Percentiles rank a stretch among this genome's conserved stretches.
Conservation (phyloP, 64 coral and sea anemone species). For the Pachyseris speciosa region DNA sequence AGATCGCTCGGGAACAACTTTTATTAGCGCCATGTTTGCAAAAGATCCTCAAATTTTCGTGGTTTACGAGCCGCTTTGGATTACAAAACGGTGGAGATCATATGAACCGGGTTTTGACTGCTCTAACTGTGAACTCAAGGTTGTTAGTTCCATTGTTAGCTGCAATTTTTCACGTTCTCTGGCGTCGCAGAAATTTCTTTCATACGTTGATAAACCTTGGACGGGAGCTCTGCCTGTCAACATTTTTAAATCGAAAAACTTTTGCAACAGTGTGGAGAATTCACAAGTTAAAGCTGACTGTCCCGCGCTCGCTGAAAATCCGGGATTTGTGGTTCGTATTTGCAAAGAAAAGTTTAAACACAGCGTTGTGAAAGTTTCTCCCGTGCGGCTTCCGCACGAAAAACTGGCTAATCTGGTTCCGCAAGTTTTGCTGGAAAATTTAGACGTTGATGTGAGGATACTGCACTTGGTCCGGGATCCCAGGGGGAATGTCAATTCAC, state of each 20-base stretch:
- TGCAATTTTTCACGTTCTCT: slow-evolving; percentile 35
- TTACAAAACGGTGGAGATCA: neutral
- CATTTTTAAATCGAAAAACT: slow-evolving; percentile 23
- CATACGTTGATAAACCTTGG: neutral
- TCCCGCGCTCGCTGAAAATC: neutral
- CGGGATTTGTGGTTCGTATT: slow-evolving; percentile 6
- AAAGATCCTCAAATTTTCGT: slow-evolving; percentile 57
- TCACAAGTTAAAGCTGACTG: neutral
- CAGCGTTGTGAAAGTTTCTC: slow-evolving; percentile 50
- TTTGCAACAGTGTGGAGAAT: neutral
- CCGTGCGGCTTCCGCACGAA: neutral
- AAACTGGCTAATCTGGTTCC: slow-evolving; percentile 36
- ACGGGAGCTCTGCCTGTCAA: neutral
- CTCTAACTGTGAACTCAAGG: neutral
- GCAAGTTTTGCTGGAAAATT: slow-evolving; percentile 43
- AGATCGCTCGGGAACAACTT: slow-evolving; percentile 65
- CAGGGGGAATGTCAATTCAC: slow-evolving; percentile 47
- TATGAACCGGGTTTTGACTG: neutral
- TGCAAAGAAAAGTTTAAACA: slow-evolving; percentile 39
- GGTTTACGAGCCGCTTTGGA: slow-evolving; percentile 66
- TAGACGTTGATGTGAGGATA: neutral
- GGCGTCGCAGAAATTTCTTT: slow-evolving; percentile 1
- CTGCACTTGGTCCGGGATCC: slow-evolving; percentile 53
- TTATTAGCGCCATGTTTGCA: slow-evolving; percentile 53
- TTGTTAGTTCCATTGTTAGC: slow-evolving; percentile 20